phyloP scores from a whole-genome alignment of 2,113 vertebrate species.

The Murina feae region DNA sequence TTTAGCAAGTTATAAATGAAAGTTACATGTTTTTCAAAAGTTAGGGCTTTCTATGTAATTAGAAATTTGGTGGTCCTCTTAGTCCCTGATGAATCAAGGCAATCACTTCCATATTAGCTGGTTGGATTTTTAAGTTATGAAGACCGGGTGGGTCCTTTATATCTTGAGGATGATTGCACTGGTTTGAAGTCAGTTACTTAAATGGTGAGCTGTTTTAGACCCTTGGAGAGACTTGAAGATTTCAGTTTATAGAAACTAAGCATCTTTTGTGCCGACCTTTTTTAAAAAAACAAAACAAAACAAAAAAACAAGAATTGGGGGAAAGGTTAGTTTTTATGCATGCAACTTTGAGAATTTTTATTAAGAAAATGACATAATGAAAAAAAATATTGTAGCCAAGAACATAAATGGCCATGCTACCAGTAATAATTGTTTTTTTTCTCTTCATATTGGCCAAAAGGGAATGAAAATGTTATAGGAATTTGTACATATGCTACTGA shows the following conservation, averaged over 20 bases:
- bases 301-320: slow-evolving; percentile 46
- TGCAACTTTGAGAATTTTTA: slow-evolving; percentile 76
- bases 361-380: slow-evolving; percentile 64
- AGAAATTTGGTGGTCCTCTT: slow-evolving; percentile 34
- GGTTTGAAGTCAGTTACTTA: slow-evolving; percentile 59
- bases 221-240: slow-evolving; percentile 60
- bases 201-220: slow-evolving; percentile 55
- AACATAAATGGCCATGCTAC: slow-evolving; percentile 71
- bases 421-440: slow-evolving; percentile 68
- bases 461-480: slow-evolving; percentile 73
- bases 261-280: slow-evolving; percentile 60
- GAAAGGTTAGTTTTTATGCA: slow-evolving; percentile 74
- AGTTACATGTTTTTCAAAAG: slow-evolving; percentile 13
- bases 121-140: slow-evolving; percentile 24
- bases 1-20: slow-evolving; percentile 36
- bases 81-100: slow-evolving; percentile 59
- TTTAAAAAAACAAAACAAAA: background rate
- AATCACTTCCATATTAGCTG: slow-evolving; percentile 24
- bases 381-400: slow-evolving; percentile 69
- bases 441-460: slow-evolving; percentile 76
- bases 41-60: slow-evolving; percentile 26
- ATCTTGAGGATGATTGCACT: slow-evolving; percentile 40
- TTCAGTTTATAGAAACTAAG: slow-evolving; percentile 64
- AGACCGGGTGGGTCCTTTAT: slow-evolving; percentile 15
- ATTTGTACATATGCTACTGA: slow-evolving; percentile 75